These are phyloP conservation scores for Aethes cnicana DNA, from an alignment of 2,888 invertebrate species.

Conservation along the genomic window DNA sequence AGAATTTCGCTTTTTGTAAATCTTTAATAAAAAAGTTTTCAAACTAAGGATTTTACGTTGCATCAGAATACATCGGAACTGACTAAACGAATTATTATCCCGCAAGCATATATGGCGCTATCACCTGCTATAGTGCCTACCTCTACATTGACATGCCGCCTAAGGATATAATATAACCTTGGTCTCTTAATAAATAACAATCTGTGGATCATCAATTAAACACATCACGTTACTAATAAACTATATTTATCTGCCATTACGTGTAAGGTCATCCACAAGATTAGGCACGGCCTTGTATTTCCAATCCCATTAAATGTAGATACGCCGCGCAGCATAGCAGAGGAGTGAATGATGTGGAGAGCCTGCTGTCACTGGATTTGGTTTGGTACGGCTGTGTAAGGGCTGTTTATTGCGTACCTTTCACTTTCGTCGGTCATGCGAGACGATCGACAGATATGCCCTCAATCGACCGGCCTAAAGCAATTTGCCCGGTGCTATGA, in stretches of 20 bases:
- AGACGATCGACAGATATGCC: constrained; percentile 47
- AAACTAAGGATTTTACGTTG: no score
- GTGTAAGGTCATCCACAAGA: neutral
- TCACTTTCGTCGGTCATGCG: constrained; percentile 54
- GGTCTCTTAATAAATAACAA: neutral
- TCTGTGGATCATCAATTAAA: constrained; percentile 1
- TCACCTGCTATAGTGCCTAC: no score
- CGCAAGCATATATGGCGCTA: no score
- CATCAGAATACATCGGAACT: no score
- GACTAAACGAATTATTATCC: no score
- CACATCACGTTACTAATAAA: neutral
- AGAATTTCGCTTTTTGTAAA: no score
- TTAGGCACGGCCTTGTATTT: neutral
- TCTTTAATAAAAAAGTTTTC: no score
- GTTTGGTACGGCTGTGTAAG: constrained; percentile 6
- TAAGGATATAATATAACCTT: no score
- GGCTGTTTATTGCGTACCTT: constrained; percentile 43
- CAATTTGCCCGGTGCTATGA: constrained; percentile 45
- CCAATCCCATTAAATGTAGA: neutral
- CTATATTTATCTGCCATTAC: constrained; percentile 9
- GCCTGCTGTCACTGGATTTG: constrained; percentile 1
- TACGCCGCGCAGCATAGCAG: neutral
- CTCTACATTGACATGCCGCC: no score
- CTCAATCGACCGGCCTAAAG: constrained; percentile 50
- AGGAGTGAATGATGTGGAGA: neutral